phyloP scores from a whole-genome alignment of 2,797 vertebrate species.

The Moxostoma hubbsi region DNA sequence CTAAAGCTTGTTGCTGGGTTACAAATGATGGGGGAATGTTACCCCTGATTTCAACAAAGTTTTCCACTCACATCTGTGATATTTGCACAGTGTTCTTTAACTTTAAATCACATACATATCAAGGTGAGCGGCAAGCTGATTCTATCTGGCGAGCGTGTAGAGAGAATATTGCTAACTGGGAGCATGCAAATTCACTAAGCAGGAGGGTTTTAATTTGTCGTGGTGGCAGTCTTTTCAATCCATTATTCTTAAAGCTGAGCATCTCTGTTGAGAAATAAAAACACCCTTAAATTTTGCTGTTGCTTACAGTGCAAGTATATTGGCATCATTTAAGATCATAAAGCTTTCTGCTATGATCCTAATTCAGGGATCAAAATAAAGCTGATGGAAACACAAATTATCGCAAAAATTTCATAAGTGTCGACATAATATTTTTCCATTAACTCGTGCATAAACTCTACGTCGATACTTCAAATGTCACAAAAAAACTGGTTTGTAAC shows the following conservation, averaged over 20 bases:
- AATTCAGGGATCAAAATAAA: too few species aligned
- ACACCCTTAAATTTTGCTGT: background rate
- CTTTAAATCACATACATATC: conserved; percentile 36
- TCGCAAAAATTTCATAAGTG: too few species aligned
- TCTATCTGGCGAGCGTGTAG: conserved; percentile 29
- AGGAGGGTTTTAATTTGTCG: conserved; percentile 47
- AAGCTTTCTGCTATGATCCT: too few species aligned
- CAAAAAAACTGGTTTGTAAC: too few species aligned
- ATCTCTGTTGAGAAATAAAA: conserved; percentile 8
- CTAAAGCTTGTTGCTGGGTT: too few species aligned
- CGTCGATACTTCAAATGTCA: too few species aligned
- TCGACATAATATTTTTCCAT: too few species aligned
- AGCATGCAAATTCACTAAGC: conserved; percentile 41
- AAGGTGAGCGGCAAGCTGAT: conserved; percentile 36
- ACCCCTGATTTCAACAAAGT: conserved; percentile 56
- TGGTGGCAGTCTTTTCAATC: conserved; percentile 24
- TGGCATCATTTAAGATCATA: conserved; percentile 21
- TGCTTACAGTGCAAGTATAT: background rate
- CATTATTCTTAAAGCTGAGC: too few species aligned
- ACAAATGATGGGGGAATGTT: conserved; percentile 41
- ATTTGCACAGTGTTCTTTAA: conserved; percentile 29
- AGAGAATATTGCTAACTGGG: conserved; percentile 37
- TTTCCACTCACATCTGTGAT: conserved; percentile 44
- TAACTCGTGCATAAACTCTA: too few species aligned
- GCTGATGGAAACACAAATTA: too few species aligned